Evolutionary conservation across 2,888 invertebrate genomes (phyloP), one percentile per base, ranked within the genome.

Genomic region (Hirtodrosophila duncani): DNA sequence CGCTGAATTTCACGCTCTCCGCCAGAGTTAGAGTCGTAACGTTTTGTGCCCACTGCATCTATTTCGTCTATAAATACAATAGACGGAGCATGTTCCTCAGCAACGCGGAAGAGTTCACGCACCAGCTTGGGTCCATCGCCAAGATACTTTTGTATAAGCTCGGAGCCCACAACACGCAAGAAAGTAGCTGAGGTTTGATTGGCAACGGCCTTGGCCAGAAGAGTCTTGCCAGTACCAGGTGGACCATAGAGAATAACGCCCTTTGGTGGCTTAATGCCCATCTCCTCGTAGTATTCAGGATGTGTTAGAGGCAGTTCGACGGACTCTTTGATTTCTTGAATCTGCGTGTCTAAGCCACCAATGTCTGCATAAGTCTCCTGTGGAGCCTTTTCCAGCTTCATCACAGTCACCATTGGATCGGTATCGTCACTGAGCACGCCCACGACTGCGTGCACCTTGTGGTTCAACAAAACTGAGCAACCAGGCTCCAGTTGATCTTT

Each of bases 61-160:
- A 99, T 99, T 91, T 99, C 99, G 89, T 99, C 99, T 79, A 99
- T 99, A 84, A 99, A 99, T 7, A 99, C 98, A 87, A 99, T 99
- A 1, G 99, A 98, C 0, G 99, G 99, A 0, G 99, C 98, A 88
- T 99, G 98, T 84, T 99, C 99, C 85, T 99, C 99, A 0, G 99
- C 99, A n/a, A 99, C 99, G 75, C 99, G 90, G 88, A 99, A 99
- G 53, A 99, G 88, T 85, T 99, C 99, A 45, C 99, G 90, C 1
- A 99, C 99, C 56, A 99, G 89, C 88, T 99, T 99, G 0, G 99
- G 99, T 0, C 99, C 99, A 88, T 99, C 99, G 60, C 99, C 99
- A 88, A 98, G 90, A 88, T 99, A 99, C 87, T 99, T 99, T 84
- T 99, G 99, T 83, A 99, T 99, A 14, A 99, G 91, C 88, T 99